These are phyloP conservation scores for Ibidorhyncha struthersii DNA, from an alignment of 2,113 vertebrate species.

Conservation along the genomic window DNA sequence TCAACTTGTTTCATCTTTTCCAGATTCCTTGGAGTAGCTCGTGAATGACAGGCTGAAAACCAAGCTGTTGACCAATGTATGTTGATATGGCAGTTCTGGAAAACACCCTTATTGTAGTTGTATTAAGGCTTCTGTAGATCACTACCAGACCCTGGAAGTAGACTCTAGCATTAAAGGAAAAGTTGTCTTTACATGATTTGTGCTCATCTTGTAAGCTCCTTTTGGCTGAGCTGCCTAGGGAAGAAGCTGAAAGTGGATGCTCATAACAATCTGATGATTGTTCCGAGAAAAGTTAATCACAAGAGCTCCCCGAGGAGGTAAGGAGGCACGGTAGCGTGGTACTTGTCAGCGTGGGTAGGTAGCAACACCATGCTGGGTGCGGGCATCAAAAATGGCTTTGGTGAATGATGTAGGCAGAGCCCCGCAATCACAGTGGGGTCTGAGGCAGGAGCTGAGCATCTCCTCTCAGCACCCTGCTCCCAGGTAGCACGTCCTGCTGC, in stretches of 20 bases:
- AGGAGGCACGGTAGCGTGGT: not conserved
- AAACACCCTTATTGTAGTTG: not conserved
- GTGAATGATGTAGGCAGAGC: not conserved
- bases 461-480: not conserved
- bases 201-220: not conserved
- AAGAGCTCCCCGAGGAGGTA: not conserved
- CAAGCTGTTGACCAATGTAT: not conserved
- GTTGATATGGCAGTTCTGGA: not conserved
- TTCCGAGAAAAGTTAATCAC: not conserved
- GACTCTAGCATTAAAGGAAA: not conserved
- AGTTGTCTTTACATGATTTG: not conserved
- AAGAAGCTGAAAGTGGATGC: not conserved
- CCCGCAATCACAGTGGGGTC: fast-evolving
- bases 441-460: conserved; percentile 4
- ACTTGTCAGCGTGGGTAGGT: not conserved
- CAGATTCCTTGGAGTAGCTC: not conserved
- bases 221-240: not conserved
- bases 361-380: not conserved
- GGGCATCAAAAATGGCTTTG: not conserved
- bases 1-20: not conserved
- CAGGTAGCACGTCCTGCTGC: not conserved
- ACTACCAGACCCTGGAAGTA: not conserved
- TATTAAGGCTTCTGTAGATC: not conserved
- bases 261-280: not conserved
- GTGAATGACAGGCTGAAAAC: not conserved